These are phyloP conservation scores for Apis mellifera DNA, from an alignment of 1,140 invertebrate species.

Conservation along the genomic window Amel_HAv3.1 CM009932.2:11468001-11468500, in stretches of 20 bases:
- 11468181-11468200: too few species aligned
- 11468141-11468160: too few species aligned
- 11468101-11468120: background rate
- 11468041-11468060: background rate
- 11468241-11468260: background rate
- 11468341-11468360: background rate
- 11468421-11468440: slow-evolving; percentile 3
- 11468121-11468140: background rate
- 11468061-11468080: too few species aligned
- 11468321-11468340: background rate
- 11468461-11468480: slow-evolving; percentile 30
- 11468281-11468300: background rate
- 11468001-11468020: slow-evolving; percentile 31
- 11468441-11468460: slow-evolving; percentile 25
- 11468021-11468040: background rate
- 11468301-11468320: slow-evolving; percentile 13
- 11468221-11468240: background rate
- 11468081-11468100: background rate
- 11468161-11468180: too few species aligned
- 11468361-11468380: slow-evolving; percentile 9
- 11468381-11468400: slow-evolving; percentile 29
- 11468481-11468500: slow-evolving; percentile 42
- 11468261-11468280: background rate
- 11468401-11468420: slow-evolving; percentile 29
- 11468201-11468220: background rate